Evolutionary conservation across 2,888 invertebrate genomes (phyloP), one percentile per base, ranked within the genome.

Genomic region (Pegoplata infirma): DNA sequence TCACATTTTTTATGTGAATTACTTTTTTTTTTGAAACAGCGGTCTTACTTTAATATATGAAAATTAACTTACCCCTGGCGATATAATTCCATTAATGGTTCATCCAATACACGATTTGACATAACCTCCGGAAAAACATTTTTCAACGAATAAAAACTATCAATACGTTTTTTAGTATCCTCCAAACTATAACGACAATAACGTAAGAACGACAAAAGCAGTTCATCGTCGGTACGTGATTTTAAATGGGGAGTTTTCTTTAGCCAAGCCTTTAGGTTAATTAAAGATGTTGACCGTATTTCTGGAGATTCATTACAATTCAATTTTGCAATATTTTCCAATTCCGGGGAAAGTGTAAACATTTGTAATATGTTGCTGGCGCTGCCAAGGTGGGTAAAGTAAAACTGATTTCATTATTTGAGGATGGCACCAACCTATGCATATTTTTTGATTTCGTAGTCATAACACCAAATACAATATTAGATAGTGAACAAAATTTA

Each of bases 21-120:
- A n/a, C n/a, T n/a, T n/a, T n/a, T n/a, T n/a, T n/a, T n/a, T n/a
- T n/a, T n/a, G n/a, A n/a, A n/a, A n/a, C n/a, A n/a, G n/a, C n/a
- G n/a, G n/a, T n/a, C n/a, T n/a, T n/a, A n/a, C n/a, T n/a, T n/a
- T n/a, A n/a, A n/a, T n/a, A n/a, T n/a, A n/a, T n/a, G n/a, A n/a
- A n/a, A n/a, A n/a, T n/a, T n/a, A n/a, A n/a, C 84, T 82, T 25
- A 86, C 86, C 87, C 86, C 6, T 84, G 82, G 19, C 82, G 79
- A 17, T 84, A 84, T 23, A 83, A 83, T 2, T 61, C 67, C 49
- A 86, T 25, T 4, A 86, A 66, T 0, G 82, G 79, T 0, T 84
- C 84, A 46, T 82, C 81, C 66, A 86, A 79, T 16, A 77, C 73
- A 6, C 87, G 82, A 0, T 82, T 78, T 17, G 84, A 47, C 21